A percentile compares a stretch with the other conserved stretches of the same genome.
Evolutionary conservation across 2,797 vertebrate genomes (phyloP).

Genomic region (Labroides dimidiatus): DNA sequence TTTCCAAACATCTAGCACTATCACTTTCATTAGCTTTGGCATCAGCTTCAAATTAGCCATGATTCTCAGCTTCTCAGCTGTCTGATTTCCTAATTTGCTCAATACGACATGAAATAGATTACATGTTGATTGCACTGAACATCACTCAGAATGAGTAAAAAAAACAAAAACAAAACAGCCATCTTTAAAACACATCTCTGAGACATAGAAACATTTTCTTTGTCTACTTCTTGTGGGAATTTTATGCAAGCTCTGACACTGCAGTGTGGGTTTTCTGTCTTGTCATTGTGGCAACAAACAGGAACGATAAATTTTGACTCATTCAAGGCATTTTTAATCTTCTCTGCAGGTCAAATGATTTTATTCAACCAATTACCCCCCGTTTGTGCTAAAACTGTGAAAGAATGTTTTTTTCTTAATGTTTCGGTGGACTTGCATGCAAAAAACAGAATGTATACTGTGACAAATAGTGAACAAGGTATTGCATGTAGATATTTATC

Average conservation of each 20-base stretch:
- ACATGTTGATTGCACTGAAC: too few species aligned
- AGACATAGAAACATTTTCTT: constrained; percentile 10
- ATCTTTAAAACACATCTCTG: neutral
- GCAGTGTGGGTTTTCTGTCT: neutral
- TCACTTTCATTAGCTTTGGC: too few species aligned
- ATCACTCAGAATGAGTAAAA: too few species aligned
- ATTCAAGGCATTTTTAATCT: neutral
- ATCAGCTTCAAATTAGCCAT: too few species aligned
- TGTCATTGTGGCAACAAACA: neutral
- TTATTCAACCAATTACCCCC: neutral
- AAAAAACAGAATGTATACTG: constrained; percentile 9
- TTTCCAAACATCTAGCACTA: too few species aligned
- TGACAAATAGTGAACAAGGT: neutral
- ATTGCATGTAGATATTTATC: constrained; percentile 27
- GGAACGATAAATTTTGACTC: constrained; percentile 8
- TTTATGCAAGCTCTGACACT: constrained; percentile 10
- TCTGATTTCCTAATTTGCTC: too few species aligned
- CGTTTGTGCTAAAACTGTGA: constrained; percentile 1
- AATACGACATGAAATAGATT: too few species aligned
- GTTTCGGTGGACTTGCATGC: neutral
- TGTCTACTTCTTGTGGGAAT: neutral
- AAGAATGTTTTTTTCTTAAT: constrained; percentile 1
- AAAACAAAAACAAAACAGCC: too few species aligned
- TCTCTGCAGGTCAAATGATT: neutral
- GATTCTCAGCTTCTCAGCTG: too few species aligned